Conservation (phyloP, 2,797 vertebrate species). For the Adelosebastes latens region DNA sequence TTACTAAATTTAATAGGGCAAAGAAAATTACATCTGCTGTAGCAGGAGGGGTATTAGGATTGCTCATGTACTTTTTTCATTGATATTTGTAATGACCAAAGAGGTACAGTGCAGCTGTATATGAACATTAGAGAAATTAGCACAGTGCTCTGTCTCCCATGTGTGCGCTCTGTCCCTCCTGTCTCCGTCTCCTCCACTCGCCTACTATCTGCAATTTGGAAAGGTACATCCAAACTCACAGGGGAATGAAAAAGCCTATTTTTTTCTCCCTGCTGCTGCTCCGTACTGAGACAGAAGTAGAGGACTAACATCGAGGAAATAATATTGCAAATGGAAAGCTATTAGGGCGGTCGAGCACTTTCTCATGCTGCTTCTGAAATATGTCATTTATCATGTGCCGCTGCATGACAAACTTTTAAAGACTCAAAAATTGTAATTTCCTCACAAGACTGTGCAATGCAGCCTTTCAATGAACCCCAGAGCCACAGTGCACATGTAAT, state of each 20-base stretch:
- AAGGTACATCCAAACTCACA: slow-evolving; percentile 67
- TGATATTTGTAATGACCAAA: slow-evolving; percentile 77
- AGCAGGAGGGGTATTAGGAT: slow-evolving; percentile 79
- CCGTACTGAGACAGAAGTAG: slow-evolving; percentile 61
- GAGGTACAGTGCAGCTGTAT: slow-evolving; percentile 69
- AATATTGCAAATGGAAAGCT: slow-evolving; percentile 76
- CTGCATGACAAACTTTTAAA: slow-evolving; percentile 59
- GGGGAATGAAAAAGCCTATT: slow-evolving; percentile 60
- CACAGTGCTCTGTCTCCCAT: slow-evolving; percentile 57
- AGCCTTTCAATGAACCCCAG: not conserved
- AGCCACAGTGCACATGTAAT: not conserved
- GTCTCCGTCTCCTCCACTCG: slow-evolving; percentile 45
- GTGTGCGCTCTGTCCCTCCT: slow-evolving; percentile 27
- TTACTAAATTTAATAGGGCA: slow-evolving; percentile 89
- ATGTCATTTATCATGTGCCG: slow-evolving; percentile 54
- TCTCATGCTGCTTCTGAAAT: slow-evolving; percentile 64
- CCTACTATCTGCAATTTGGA: slow-evolving; percentile 70
- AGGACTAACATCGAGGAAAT: slow-evolving; percentile 61
- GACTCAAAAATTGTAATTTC: slow-evolving; percentile 52
- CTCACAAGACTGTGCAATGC: slow-evolving; percentile 21
- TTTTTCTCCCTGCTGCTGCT: slow-evolving; percentile 45
- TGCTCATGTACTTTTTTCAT: slow-evolving; percentile 76
- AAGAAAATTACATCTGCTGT: slow-evolving; percentile 87
- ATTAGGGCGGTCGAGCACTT: slow-evolving; percentile 66
- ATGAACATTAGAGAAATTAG: slow-evolving; percentile 80